These are phyloP conservation scores for Caenorhabditis becei DNA, from an alignment of 2,888 invertebrate species.

Conservation along the genomic window DNA sequence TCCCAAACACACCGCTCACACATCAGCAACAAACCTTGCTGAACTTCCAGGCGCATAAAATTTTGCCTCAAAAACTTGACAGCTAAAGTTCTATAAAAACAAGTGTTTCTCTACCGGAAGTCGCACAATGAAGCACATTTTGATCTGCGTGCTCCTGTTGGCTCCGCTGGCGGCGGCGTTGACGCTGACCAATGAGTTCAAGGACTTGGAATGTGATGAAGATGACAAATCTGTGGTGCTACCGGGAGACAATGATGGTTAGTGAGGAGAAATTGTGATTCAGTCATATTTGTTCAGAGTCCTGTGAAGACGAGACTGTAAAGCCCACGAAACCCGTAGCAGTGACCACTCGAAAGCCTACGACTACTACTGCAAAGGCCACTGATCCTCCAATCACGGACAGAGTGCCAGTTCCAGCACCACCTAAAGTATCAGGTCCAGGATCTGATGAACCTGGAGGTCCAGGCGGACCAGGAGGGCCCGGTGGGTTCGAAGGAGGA, in stretches of 20 bases:
- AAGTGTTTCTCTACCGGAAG: not conserved
- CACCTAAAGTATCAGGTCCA: not conserved
- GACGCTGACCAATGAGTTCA: not conserved
- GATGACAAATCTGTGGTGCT: not conserved
- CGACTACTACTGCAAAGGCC: too few relatives aligned
- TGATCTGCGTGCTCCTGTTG: not conserved
- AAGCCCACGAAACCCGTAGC: not conserved
- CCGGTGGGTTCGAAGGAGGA: not conserved
- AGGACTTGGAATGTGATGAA: not conserved
- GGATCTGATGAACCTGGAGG: not conserved
- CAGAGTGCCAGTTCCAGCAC: too few relatives aligned
- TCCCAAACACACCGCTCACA: too few relatives aligned
- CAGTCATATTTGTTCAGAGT: not conserved
- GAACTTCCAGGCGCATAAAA: not conserved
- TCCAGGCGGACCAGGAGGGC: not conserved
- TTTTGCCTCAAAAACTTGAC: not conserved
- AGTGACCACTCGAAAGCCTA: too few relatives aligned
- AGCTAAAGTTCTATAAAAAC: not conserved
- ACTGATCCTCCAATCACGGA: too few relatives aligned
- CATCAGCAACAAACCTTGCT: not conserved
- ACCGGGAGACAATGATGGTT: slow-evolving; percentile 1
- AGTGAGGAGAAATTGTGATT: not conserved
- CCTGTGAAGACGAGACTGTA: not conserved
- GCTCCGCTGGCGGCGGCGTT: not conserved
- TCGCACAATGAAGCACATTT: not conserved